phyloP scores from a whole-genome alignment of 2,888 invertebrate genomes.

The Spilarctia lutea region DNA sequence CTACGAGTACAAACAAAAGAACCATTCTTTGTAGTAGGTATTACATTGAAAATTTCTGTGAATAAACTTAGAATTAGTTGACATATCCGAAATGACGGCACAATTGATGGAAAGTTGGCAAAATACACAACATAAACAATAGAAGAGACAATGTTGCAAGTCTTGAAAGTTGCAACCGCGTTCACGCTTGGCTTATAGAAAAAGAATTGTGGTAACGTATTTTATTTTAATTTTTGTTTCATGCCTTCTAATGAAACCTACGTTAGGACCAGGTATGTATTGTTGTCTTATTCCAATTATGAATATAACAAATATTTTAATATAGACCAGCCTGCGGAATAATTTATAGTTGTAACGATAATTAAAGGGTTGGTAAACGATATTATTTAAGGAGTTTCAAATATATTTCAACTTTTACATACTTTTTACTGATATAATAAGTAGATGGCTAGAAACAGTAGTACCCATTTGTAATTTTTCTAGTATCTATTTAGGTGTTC shows the following conservation, averaged over 20 bases:
- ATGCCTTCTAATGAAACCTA: conserved; percentile 59
- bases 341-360: conserved; percentile 35
- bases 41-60: conserved; percentile 49
- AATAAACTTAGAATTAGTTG: conserved; percentile 61
- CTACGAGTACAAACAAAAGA: conserved; percentile 54
- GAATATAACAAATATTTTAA: conserved; percentile 29
- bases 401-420: conserved; percentile 41
- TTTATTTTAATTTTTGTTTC: conserved; percentile 67
- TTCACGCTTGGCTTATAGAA: conserved; percentile 38
- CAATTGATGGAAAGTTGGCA: conserved; percentile 73
- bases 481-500: conserved; percentile 31
- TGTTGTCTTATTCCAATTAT: conserved; percentile 25
- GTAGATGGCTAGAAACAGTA: conserved; percentile 62
- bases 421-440: conserved; percentile 46
- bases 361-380: conserved; percentile 56
- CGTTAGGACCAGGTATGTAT: conserved; percentile 81
- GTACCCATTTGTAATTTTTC: conserved; percentile 50
- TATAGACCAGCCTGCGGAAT: conserved; percentile 26
- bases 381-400: conserved; percentile 55
- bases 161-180: conserved; percentile 63
- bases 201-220: conserved; percentile 32
- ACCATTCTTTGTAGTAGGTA: conserved; percentile 48
- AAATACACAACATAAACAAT: conserved; percentile 68
- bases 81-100: conserved; percentile 60
- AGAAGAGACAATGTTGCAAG: conserved; percentile 68